These are phyloP conservation scores for Brachyptera putata DNA, from an alignment of 2,888 invertebrate genomes.

Conservation along the genomic window DNA sequence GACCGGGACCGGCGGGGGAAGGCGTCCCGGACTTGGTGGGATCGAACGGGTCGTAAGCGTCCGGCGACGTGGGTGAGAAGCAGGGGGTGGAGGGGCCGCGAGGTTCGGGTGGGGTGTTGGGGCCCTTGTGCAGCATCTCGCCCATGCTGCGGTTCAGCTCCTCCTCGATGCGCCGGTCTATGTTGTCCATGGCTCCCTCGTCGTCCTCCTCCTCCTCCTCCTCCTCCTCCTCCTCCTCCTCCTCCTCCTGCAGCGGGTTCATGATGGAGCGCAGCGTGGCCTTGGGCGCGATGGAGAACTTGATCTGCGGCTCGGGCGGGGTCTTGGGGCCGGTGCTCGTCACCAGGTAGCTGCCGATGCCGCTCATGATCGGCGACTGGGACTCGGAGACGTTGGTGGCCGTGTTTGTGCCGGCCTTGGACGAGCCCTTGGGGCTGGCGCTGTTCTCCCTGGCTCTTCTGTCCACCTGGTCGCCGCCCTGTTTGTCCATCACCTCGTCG, in stretches of 20 bases:
- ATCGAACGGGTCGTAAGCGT: conserved; percentile 88
- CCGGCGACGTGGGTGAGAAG: conserved; percentile 67
- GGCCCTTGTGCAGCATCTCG: conserved; percentile 53
- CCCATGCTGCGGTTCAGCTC: conserved; percentile 35
- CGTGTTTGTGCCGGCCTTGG: conserved; percentile 24
- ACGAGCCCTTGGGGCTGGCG: conserved; percentile 27
- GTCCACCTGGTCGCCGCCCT: conserved; percentile 11
- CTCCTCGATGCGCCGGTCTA: conserved; percentile 39
- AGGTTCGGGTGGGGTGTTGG: conserved; percentile 67
- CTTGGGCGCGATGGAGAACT: conserved; percentile 56
- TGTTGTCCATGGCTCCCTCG: conserved; percentile 30
- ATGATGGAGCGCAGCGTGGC: conserved; percentile 51
- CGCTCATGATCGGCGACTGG: conserved; percentile 26
- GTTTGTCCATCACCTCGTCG: conserved; percentile 41
- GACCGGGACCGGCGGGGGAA: conserved; percentile 49
- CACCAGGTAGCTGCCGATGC: conserved; percentile 37
- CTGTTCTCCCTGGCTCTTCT: conserved; percentile 23
- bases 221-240: conserved; percentile 50
- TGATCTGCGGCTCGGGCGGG: conserved; percentile 67
- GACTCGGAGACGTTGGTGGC: conserved; percentile 35
- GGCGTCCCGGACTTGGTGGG: conserved; percentile 77
- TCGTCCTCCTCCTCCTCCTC: conserved; percentile 40
- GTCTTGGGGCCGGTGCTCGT: conserved; percentile 64
- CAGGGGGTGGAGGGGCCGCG: conserved; percentile 45
- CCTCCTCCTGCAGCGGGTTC: conserved; percentile 58